Conservation (phyloP, 2,888 invertebrate species). For the Ormyrus pomaceus region DNA sequence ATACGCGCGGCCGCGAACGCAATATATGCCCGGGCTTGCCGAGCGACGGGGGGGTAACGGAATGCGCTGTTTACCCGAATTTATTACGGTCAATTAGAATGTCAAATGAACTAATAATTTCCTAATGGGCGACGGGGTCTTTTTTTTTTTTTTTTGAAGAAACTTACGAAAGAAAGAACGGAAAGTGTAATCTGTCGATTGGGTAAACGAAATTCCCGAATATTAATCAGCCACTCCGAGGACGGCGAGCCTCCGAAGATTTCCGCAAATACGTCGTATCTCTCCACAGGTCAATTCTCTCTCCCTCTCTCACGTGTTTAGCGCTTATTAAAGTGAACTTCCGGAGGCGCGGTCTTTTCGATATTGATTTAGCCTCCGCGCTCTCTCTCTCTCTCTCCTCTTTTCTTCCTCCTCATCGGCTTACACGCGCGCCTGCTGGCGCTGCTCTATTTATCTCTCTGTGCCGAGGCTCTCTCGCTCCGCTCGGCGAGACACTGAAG, state of each 20-base stretch:
- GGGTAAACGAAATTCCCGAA: background rate
- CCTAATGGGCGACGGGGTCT: too few species aligned
- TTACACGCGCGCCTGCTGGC: background rate
- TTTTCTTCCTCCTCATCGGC: background rate
- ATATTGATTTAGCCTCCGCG: slow-evolving; percentile 60
- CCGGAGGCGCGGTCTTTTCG: slow-evolving; percentile 56
- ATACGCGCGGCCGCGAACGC: too few species aligned
- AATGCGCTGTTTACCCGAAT: too few species aligned
- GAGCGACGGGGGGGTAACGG: too few species aligned
- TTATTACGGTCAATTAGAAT: too few species aligned
- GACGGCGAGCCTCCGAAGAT: too few species aligned
- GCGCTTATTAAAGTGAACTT: slow-evolving; percentile 31
- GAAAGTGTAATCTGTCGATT: background rate
- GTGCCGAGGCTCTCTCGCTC: background rate
- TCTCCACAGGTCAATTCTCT: background rate
- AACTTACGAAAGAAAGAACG: background rate
- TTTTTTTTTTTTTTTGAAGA: background rate
- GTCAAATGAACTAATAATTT: too few species aligned
- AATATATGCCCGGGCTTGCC: too few species aligned
- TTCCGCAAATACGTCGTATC: background rate
- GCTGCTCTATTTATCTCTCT: too few species aligned
- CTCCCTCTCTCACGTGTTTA: slow-evolving; percentile 25
- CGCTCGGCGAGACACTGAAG: slow-evolving; percentile 33
- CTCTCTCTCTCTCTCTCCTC: background rate
- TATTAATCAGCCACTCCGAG: too few species aligned